Evolutionary conservation across 2,113 vertebrate species (phyloP).

Genomic region (Anolis carolinensis): DNA sequence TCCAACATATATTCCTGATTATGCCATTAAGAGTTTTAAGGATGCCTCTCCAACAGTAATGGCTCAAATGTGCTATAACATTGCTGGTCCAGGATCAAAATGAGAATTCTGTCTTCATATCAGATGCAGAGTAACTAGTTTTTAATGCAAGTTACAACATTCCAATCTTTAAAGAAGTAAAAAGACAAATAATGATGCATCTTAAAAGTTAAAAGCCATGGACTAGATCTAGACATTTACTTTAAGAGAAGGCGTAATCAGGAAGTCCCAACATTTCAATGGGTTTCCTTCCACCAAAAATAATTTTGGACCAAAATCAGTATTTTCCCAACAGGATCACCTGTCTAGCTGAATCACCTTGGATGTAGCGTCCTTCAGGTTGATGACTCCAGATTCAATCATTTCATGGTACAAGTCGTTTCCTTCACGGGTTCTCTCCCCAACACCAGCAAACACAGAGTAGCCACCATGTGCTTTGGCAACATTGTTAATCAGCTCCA

Average conservation of each 20-base stretch:
- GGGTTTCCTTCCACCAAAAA: background rate
- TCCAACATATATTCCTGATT: background rate
- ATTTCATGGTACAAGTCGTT: constrained; percentile 98
- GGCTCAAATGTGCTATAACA: background rate
- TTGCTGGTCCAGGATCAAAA: background rate
- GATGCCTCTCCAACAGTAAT: background rate
- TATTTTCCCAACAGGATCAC: background rate
- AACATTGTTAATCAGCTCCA: constrained; percentile 98
- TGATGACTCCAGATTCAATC: constrained; percentile 99
- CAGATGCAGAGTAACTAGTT: no score
- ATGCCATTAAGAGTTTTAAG: background rate
- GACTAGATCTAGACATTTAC: background rate
- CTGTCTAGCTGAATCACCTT: constrained; percentile 76
- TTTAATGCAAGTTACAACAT: no score
- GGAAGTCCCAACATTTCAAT: background rate
- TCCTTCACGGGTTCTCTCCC: constrained; percentile 95
- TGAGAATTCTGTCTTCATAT: background rate
- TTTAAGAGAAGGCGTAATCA: background rate
- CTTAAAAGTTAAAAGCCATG: no score
- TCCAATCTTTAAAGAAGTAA: no score
- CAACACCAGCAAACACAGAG: constrained; percentile 95
- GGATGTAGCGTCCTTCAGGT: constrained; percentile 95
- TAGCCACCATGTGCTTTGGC: constrained; percentile 98
- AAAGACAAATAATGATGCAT: background rate
- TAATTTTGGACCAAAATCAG: background rate